Evolutionary conservation across 2,113 vertebrate genomes (phyloP), one percentile per base, ranked within the genome.

Genomic region (Salvelinus alpinus): DNA sequence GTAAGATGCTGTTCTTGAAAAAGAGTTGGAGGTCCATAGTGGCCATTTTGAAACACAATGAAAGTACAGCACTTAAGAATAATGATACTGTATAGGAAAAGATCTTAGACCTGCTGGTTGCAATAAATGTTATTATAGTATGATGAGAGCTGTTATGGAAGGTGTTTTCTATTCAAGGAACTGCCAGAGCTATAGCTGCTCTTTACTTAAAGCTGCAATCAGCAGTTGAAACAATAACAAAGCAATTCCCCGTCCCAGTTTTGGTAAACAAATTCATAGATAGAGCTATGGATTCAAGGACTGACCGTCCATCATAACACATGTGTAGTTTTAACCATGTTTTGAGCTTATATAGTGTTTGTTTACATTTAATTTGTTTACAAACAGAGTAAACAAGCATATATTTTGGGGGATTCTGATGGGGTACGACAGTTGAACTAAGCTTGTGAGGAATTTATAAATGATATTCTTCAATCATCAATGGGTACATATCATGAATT

Each of bases 81-180:
- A 84, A 87, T 83, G 48, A 85, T 84, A 54, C 12, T 20, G 9
- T 73, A 74, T 59, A 84, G 85, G 80, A 78, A 82, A 85, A 78
- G 64, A 64, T 34, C 72, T 59, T 34, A 57, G 38, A 51, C 16
- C 47, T 74, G 64, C 60, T 73, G 69, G 73, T 82, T 81, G 75
- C 78, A 54, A 6, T 75, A 75, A 54, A 2, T 5, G 24, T 20
- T 68, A 54, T 25, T 80, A 79, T 7, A 79, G 77, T 82, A 81
- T 86, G 73, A 70, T 14, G 71, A 80, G 86, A 80, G 80, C 64
- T 68, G 74, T 75, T 71, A 65, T 73, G 77, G 60, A 82, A 81
- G 78, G 67, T 76, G 59, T 64, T 66, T 12, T 73, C 38, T 64
- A n/a, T 22, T 22, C 25, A 57, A 20, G 18, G 51, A 57, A 18